Evolutionary conservation across 1,140 invertebrate genomes (phyloP).

Genomic region (Amphibalanus amphitrite): DNA sequence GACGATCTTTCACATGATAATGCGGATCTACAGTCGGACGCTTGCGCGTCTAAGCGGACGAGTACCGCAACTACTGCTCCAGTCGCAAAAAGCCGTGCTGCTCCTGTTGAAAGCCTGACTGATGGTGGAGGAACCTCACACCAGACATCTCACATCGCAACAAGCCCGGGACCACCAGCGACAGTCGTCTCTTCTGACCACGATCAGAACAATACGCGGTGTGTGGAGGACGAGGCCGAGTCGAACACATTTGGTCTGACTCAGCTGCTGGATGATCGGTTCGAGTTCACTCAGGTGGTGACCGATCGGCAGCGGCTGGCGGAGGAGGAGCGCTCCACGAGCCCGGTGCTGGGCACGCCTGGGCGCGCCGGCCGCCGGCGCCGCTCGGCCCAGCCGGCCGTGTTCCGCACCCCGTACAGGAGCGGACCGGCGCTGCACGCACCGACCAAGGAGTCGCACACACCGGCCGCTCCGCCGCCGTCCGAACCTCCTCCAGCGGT

Average conservation of each 20-base stretch:
- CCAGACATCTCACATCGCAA: background rate
- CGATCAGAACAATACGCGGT: background rate
- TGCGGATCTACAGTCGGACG: background rate
- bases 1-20: background rate
- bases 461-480: no score
- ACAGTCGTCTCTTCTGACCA: background rate
- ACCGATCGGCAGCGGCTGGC: no score
- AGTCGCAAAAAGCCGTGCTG: no score
- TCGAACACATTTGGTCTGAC: background rate
- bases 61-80: no score
- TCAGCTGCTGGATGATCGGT: background rate
- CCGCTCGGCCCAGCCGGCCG: no score
- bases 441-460: no score
- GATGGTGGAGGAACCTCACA: background rate
- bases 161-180: background rate
- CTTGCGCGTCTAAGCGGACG: background rate
- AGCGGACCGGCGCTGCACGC: no score
- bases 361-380: no score
- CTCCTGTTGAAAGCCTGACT: background rate
- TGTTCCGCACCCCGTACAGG: background rate
- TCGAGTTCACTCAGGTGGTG: conserved; percentile 4
- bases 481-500: no score
- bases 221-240: background rate
- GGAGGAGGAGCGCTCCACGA: background rate
- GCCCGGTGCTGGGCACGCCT: background rate